Conservation (phyloP, 2,888 invertebrate genomes). For the Merodon equestris region DNA sequence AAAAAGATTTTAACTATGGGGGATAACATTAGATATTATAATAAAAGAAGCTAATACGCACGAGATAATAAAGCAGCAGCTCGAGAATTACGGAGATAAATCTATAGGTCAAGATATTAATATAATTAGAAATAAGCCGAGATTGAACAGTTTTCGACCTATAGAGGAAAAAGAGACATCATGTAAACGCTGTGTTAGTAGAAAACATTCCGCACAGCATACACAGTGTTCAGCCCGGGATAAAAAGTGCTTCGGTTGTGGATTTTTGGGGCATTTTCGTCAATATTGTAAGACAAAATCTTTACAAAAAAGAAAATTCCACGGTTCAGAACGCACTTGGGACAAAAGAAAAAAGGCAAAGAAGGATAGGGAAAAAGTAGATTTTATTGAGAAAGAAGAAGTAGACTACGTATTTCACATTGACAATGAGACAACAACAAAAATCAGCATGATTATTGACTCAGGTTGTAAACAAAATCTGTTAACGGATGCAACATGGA, state of each 20-base stretch:
- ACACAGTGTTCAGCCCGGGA: too few species aligned
- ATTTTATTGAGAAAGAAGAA: slow-evolving; percentile 31
- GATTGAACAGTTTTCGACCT: slow-evolving; percentile 20
- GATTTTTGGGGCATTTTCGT: neutral
- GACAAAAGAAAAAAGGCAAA: slow-evolving; percentile 24
- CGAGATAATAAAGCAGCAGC: slow-evolving; percentile 35
- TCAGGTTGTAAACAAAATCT: slow-evolving; percentile 32
- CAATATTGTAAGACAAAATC: neutral
- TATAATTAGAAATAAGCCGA: too few species aligned
- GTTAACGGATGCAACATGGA: too few species aligned
- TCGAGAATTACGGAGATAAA: slow-evolving; percentile 36
- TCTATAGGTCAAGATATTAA: slow-evolving; percentile 23
- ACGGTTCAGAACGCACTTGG: slow-evolving; percentile 10
- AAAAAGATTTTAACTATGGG: slow-evolving; percentile 41
- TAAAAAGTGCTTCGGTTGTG: too few species aligned
- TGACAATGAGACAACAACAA: slow-evolving; percentile 24
- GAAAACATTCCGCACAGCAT: too few species aligned
- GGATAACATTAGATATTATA: slow-evolving; percentile 33
- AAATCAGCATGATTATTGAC: slow-evolving; percentile 32
- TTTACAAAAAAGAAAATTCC: neutral
- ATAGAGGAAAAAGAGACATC: slow-evolving; percentile 19
- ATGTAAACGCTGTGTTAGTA: too few species aligned
- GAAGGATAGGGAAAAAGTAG: slow-evolving; percentile 26
- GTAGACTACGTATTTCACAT: slow-evolving; percentile 39
- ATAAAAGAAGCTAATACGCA: slow-evolving; percentile 47